Conservation (phyloP, 2,888 invertebrate species). For the Platycheirus albimanus region DNA sequence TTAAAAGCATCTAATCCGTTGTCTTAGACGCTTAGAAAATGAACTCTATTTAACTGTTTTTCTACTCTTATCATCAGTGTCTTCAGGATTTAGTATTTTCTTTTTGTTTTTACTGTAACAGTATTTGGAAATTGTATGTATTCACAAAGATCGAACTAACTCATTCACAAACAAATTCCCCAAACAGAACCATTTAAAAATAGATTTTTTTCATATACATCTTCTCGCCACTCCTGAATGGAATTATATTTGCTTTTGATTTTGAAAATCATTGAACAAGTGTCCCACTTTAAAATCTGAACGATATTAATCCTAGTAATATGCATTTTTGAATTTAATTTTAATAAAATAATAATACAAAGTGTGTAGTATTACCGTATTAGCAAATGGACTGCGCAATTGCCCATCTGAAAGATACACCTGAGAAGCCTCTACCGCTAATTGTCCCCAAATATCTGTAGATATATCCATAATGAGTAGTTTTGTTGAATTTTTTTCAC, state of each 20-base stretch:
- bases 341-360: too few relatives aligned
- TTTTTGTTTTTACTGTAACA: background rate
- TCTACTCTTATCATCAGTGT: too few relatives aligned
- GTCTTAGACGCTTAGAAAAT: too few relatives aligned
- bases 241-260: constrained; percentile 9
- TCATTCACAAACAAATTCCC: constrained; percentile 20
- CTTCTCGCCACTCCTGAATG: constrained; percentile 3
- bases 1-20: too few relatives aligned
- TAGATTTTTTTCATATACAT: constrained; percentile 36
- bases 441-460: constrained; percentile 94
- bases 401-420: constrained; percentile 93
- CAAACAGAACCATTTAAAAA: constrained; percentile 48
- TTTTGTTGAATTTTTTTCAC: constrained; percentile 49
- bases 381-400: constrained; percentile 91
- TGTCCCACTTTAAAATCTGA: constrained; percentile 5
- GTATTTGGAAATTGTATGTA: background rate
- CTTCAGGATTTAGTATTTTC: too few relatives aligned
- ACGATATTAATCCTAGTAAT: background rate
- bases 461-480: constrained; percentile 87
- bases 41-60: too few relatives aligned
- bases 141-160: background rate
- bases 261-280: constrained; percentile 27
- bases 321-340: too few relatives aligned
- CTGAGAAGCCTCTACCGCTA: constrained; percentile 93
- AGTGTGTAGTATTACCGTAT: too few relatives aligned